These are phyloP conservation scores for cat (Felis catus) DNA, from an alignment of 2,113 vertebrate genomes.

Conservation along the genomic window F.catus_Fca126_mat1.0 CM031415.1:148900501-148901000, in stretches of 20 bases:
- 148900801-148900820: neutral
- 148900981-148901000: constrained; percentile 79
- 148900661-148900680: too few relatives aligned
- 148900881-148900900: neutral
- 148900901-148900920: neutral
- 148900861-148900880: neutral
- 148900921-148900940: neutral
- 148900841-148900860: neutral
- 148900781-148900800: neutral
- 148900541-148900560: too few relatives aligned
- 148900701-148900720: too few relatives aligned
- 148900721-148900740: too few relatives aligned
- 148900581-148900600: too few relatives aligned
- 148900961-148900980: constrained; percentile 86
- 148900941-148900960: constrained; percentile 84
- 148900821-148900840: neutral
- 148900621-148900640: too few relatives aligned
- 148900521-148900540: too few relatives aligned
- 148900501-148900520: neutral
- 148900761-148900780: neutral
- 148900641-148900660: too few relatives aligned
- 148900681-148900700: too few relatives aligned
- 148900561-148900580: too few relatives aligned
- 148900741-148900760: neutral
- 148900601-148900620: too few relatives aligned